Conservation (phyloP, 2,888 invertebrate species). For the Agrypnus murinus region DNA sequence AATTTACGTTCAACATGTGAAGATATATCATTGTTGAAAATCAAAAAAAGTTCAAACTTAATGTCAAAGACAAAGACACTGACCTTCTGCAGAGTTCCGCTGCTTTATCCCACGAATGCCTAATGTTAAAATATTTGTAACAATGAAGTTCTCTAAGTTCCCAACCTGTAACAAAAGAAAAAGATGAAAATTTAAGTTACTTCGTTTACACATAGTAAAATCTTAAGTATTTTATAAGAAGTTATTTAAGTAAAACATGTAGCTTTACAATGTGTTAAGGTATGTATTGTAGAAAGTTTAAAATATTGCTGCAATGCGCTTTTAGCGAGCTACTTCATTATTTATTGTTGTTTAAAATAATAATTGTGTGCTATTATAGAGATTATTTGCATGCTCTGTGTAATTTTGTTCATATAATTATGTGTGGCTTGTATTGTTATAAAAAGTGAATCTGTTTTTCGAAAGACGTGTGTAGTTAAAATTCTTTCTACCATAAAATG, state of each 20-base stretch:
- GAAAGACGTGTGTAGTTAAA: no score
- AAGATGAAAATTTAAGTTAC: constrained; percentile 51
- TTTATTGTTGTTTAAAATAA: no score
- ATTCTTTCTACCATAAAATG: no score
- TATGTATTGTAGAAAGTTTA: no score
- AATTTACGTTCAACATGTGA: neutral
- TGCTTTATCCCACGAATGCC: constrained; percentile 96
- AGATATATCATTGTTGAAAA: neutral
- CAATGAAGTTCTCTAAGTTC: constrained; percentile 92
- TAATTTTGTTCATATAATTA: no score
- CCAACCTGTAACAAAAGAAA: constrained; percentile 85
- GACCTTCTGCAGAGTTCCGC: constrained; percentile 96
- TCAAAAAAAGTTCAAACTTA: constrained; percentile 24
- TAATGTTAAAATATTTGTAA: constrained; percentile 96
- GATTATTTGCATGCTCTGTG: no score
- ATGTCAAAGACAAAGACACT: constrained; percentile 60
- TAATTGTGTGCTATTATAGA: no score
- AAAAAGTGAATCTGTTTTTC: no score
- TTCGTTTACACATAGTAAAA: constrained; percentile 4
- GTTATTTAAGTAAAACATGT: constrained; percentile 2
- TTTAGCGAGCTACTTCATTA: no score
- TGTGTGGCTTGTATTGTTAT: no score
- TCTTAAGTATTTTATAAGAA: neutral
- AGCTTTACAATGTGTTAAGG: neutral
- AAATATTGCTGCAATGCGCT: no score